Percentiles rank a stretch among this genome's conserved stretches.
Evolutionary conservation across 2,797 vertebrate species (phyloP).

Genomic region (Distichodus sexfasciatus): DNA sequence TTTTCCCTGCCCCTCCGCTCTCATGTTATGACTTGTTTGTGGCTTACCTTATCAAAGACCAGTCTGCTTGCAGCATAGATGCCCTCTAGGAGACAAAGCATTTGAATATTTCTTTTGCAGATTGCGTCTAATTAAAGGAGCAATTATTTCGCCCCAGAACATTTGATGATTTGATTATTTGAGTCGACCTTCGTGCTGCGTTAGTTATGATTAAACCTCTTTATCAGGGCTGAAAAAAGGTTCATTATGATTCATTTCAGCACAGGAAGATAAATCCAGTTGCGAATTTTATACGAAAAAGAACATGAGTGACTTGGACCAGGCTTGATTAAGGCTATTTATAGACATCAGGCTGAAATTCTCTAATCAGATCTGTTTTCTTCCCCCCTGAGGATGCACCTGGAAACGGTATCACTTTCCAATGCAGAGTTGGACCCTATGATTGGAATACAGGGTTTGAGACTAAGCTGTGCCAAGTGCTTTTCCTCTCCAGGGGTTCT

Average conservation of each 20-base stretch:
- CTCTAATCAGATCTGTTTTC: slow-evolving; percentile 18
- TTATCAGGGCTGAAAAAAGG: neutral
- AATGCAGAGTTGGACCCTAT: slow-evolving; percentile 59
- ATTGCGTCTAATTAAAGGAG: slow-evolving; percentile 12
- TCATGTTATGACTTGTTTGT: slow-evolving; percentile 16
- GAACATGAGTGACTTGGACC: neutral
- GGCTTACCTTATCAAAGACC: slow-evolving; percentile 5
- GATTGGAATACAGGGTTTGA: neutral
- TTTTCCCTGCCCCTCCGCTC: neutral
- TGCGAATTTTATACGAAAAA: slow-evolving; percentile 6
- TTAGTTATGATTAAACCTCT: slow-evolving; percentile 3
- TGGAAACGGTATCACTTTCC: slow-evolving; percentile 10
- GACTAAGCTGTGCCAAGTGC: neutral
- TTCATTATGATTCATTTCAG: slow-evolving; percentile 8
- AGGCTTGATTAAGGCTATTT: slow-evolving; percentile 26
- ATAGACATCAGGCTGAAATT: slow-evolving; percentile 30
- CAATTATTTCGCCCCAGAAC: slow-evolving; percentile 24
- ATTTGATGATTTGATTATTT: slow-evolving; percentile 19
- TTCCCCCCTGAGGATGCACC: slow-evolving; percentile 7
- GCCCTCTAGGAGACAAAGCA: neutral
- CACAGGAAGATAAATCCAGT: slow-evolving; percentile 14
- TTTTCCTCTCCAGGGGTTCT: no score
- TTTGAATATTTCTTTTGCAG: slow-evolving; percentile 11
- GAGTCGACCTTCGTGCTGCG: neutral
- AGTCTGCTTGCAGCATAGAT: neutral